Base-by-base conservation (phyloP, 2,797 vertebrate species). In the Sandelia bainsii region DNA sequence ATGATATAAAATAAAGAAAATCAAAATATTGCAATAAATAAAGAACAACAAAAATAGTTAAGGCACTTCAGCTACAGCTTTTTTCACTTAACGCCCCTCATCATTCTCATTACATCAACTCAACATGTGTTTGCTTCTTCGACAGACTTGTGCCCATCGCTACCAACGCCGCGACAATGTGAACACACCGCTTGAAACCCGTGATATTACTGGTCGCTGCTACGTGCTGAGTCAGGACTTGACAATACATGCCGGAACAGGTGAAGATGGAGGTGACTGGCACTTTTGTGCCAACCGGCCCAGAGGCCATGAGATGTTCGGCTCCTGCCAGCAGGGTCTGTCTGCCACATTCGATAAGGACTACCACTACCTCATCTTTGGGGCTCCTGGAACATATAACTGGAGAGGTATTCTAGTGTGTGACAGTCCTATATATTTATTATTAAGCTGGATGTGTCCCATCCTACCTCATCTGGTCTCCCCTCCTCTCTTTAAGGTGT, bases 241-340 rank as follows among this genome's bases (percentile, higher is more conserved):
- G 82, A 93, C 67, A 37, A 95, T 98, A 16, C 32, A 91, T 6
- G 3, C 78, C 0, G 0, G 0, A 0, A 20, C 53, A 0, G 78
- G 80, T 0, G 96, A 96, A 83, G 97, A 98, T 8, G 96, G 96
- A 5, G 96, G 93, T 11, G 81, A 81, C 1, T 99, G 97, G 97
- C 96, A 94, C 73, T 98, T 99, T 83, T 99, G 98, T 48, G 91
- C 95, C 0, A 92, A 94, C 8, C 95, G 97, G 22, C 6, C 75
- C 62, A 91, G 93, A 81, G 96, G 97, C 50, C 98, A 99, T 5
- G 97, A 97, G 90, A 93, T 94, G 69, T 99, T 98, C 65, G 98
- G 98, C 59, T 97, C 96, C 82, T 99, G 98, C 85, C 98, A 99
- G 91, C 98, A 99, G 93, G 98, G 98, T 48, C 84, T 99, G 61